These are phyloP conservation scores for Lycopodina hypogea DNA, from an alignment of 37 sponge, comb jelly and placozoan species.

Conservation along the genomic window DNA sequence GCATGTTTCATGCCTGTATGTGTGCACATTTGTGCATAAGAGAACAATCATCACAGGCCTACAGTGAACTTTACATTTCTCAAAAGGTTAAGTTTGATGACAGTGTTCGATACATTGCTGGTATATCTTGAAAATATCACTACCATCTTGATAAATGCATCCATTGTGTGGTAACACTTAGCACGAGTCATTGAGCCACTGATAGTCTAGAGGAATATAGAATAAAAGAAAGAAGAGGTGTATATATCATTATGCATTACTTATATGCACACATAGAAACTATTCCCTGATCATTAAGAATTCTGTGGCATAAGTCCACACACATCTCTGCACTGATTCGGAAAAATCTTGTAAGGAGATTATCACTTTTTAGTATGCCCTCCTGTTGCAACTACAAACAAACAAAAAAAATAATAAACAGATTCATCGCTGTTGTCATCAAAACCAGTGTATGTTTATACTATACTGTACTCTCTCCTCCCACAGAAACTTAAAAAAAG, in stretches of 20 bases:
- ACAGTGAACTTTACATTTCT: conserved; percentile 72
- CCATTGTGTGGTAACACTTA: conserved; percentile 99
- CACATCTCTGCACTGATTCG: conserved; percentile 96
- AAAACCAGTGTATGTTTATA: background rate
- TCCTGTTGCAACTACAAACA: conserved; percentile 81
- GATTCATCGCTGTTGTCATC: background rate
- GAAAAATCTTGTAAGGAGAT: conserved; percentile 90
- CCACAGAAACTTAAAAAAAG: too few species aligned
- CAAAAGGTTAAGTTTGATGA: conserved; percentile 88
- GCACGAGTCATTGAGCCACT: conserved; percentile 77
- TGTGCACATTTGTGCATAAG: background rate
- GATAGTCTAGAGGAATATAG: conserved; percentile 33
- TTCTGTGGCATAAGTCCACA: conserved; percentile 94
- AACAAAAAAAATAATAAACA: background rate
- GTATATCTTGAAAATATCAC: conserved; percentile 87
- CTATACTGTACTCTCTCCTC: background rate
- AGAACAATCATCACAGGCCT: background rate
- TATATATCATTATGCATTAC: background rate
- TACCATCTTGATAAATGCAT: conserved; percentile 95
- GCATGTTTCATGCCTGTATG: background rate
- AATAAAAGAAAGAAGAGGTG: background rate
- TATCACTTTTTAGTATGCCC: conserved; percentile 93
- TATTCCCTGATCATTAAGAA: conserved; percentile 62
- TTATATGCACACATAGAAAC: background rate
- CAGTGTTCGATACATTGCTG: conserved; percentile 82